Evolutionary conservation across 2,888 invertebrate genomes (phyloP).

Genomic region (Drosophila nr. fundita): DNA sequence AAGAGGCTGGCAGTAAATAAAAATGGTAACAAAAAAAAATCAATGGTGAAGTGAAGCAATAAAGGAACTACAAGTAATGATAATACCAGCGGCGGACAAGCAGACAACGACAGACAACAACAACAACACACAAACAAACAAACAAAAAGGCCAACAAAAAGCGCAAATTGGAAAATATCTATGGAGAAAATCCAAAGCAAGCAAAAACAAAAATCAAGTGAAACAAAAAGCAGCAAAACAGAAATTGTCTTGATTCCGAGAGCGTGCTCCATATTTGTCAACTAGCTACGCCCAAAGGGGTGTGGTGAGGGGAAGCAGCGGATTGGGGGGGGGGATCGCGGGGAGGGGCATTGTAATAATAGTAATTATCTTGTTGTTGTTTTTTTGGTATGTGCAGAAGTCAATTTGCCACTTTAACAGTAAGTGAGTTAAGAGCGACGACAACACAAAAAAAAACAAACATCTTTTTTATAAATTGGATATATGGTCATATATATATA

Average conservation of each 20-base stretch:
- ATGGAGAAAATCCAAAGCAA: conserved; percentile 63
- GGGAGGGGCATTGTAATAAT: conserved; percentile 26
- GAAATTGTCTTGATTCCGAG: conserved; percentile 45
- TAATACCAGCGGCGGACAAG: conserved; percentile 34
- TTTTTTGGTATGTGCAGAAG: conserved; percentile 36
- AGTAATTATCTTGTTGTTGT: conserved; percentile 44
- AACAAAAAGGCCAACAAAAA: conserved; percentile 28
- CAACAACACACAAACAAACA: conserved; percentile 1
- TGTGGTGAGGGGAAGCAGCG: not conserved
- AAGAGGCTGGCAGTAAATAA: conserved; percentile 14
- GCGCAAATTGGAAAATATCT: conserved; percentile 64
- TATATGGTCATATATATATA: not conserved
- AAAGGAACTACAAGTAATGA: conserved; percentile 52
- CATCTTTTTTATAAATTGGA: conserved; percentile 8
- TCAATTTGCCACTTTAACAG: conserved; percentile 71
- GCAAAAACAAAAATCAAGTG: conserved; percentile 28
- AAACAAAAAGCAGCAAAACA: conserved; percentile 38
- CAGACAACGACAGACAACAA: conserved; percentile 12
- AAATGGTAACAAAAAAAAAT: conserved; percentile 39
- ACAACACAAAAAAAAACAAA: not conserved
- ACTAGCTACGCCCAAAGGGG: conserved; percentile 1
- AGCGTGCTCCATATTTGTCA: conserved; percentile 58
- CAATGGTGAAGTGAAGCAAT: conserved; percentile 58
- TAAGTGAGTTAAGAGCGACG: conserved; percentile 36
- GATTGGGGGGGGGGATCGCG: not conserved